A percentile compares a stretch with the other conserved stretches of the same genome.
phyloP scores from a whole-genome alignment of 2,797 vertebrate genomes.

The Acanthis flammea region DNA sequence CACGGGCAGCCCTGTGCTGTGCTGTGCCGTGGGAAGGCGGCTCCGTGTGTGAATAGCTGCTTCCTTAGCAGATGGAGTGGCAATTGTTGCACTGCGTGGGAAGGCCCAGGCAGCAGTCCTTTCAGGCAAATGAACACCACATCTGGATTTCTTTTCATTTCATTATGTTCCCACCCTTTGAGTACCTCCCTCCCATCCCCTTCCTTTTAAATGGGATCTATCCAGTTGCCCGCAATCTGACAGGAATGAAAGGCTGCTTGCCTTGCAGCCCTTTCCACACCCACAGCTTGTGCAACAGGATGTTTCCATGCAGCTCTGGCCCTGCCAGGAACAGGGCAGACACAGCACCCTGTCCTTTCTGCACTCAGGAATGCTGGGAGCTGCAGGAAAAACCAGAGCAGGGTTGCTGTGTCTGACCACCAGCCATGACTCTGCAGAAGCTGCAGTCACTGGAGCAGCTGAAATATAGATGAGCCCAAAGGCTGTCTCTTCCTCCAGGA shows the following conservation, averaged over 20 bases:
- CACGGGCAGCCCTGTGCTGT: fast-evolving
- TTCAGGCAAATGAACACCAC: neutral
- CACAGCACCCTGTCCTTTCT: neutral
- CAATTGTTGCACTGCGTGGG: neutral
- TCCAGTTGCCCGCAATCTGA: neutral
- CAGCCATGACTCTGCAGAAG: neutral
- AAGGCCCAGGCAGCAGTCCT: neutral
- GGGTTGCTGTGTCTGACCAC: neutral
- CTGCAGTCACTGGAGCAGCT: neutral
- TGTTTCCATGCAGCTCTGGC: neutral
- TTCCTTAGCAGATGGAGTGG: neutral
- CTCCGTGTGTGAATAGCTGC: neutral
- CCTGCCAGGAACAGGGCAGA: neutral
- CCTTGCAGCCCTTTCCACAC: neutral
- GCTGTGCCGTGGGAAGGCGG: neutral
- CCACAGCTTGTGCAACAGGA: neutral
- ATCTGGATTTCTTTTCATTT: slow-evolving; percentile 33
- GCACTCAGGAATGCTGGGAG: neutral
- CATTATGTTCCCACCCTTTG: neutral
- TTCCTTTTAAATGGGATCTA: neutral
- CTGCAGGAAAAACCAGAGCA: neutral
- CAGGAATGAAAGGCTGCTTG: neutral
- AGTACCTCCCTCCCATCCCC: neutral
- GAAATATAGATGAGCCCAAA: slow-evolving; percentile 56
- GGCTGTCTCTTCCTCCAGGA: neutral